Evolutionary conservation across 2,888 invertebrate species (phyloP).

Genomic region (Acronicta aceris): DNA sequence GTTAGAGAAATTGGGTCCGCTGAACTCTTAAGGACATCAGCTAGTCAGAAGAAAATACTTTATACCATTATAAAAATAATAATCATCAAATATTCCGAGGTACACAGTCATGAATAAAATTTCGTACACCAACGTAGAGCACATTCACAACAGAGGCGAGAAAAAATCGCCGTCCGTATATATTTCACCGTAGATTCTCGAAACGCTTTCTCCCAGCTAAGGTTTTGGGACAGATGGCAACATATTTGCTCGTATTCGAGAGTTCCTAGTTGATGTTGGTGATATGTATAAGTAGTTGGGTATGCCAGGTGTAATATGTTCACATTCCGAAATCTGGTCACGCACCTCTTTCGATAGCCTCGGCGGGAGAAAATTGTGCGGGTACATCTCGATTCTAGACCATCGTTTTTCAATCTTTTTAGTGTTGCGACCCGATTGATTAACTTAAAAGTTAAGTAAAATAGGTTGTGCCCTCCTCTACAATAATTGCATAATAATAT

Average conservation of each 20-base stretch:
- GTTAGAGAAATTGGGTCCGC: too few species aligned
- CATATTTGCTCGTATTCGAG: slow-evolving; percentile 30
- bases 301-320: slow-evolving; percentile 60
- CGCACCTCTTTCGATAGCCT: slow-evolving; percentile 61
- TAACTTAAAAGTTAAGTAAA: too few species aligned
- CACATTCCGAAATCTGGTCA: slow-evolving; percentile 65
- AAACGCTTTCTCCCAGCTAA: slow-evolving; percentile 10
- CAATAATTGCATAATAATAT: too few species aligned
- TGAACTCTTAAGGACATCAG: too few species aligned
- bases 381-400: slow-evolving; percentile 42
- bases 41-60: too few species aligned
- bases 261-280: slow-evolving; percentile 33
- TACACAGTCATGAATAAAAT: slow-evolving; percentile 23
- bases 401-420: slow-evolving; percentile 5
- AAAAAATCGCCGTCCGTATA: slow-evolving; percentile 6
- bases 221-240: slow-evolving; percentile 25
- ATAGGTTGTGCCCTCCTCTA: too few species aligned
- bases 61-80: too few species aligned
- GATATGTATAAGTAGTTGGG: slow-evolving; percentile 27
- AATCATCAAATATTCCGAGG: too few species aligned
- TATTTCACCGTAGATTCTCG: slow-evolving; percentile 17
- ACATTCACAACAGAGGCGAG: slow-evolving; percentile 11
- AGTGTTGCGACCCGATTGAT: too few species aligned
- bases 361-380: slow-evolving; percentile 62
- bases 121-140: slow-evolving; percentile 3